Evolutionary conservation across 2,888 invertebrate genomes (phyloP), one percentile per base, ranked within the genome.

Genomic region (Chaitophorus viminalis): DNA sequence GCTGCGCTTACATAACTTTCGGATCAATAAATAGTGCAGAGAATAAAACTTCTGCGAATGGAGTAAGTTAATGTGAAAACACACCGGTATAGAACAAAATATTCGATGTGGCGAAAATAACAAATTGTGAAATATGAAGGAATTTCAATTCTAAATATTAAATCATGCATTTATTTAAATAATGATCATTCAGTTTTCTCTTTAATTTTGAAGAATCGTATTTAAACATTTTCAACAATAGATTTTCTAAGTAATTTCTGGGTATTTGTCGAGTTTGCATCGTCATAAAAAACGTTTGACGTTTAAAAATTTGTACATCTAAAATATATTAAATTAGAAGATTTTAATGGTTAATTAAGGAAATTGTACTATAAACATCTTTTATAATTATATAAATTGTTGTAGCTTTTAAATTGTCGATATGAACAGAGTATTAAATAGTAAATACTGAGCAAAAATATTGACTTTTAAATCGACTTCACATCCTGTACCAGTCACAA

Each of bases 111-210:
- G 60, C 18, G 1, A 21, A 60, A 21, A 60, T 18, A 60, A 60
- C 21, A 60, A 60, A 60, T 25, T 25, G 21, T 60, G 60, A 60
- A 60, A 60, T 31, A 70, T 70, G 14, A 29, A 29, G 3, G 17
- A 70, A 18, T 0, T 0, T 9, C 0, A 29, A 31, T 70, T 14
- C 14, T 31, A 17, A 2, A 31, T 70, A 29, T 4, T 21, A 8
- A 65, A 81, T 14, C 31, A 33, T 25, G 70, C 31, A 52, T 82
- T 82, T 82, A 72, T 72, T 54, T 70, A 17, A 46, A 72, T 82
- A 82, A 54, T 9, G 52, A 72, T 52, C 33, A 25, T 81, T 60
- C 9, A 21, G 18, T 52, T 33, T 33, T 82, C 17, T 81, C n/a
- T 68, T 81, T 33, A 5, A 0, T 52, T 82, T 82, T 36, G 21